Base-by-base conservation (phyloP, 1,140 invertebrate species). In the Euwallacea fornicatus region DNA sequence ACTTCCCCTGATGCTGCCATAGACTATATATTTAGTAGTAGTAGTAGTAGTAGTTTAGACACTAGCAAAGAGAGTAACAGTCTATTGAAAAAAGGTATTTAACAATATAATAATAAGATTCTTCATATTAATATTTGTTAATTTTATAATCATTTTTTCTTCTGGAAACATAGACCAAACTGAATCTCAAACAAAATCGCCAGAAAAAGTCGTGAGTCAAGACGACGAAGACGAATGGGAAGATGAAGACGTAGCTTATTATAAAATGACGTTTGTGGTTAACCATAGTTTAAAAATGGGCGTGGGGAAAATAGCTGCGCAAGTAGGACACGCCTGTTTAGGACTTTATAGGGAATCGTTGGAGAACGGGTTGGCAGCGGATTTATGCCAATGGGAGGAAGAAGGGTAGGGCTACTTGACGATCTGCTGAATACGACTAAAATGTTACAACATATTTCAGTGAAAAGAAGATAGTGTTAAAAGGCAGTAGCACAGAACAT, bases 181-280 rank as follows among this genome's bases (percentile, higher is more conserved):
- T 61, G 10, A 41, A 61, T 41, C 11, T 3, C 10, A 41, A 42
- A 11, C 59, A 58, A 58, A 58, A 13, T n/a, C 9, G 1, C 3
- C 21, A 33, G 21, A 33, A 33, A 33, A 33, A 61, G 59, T 50
- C 46, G 63, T 42, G 44, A 65, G 47, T 50, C 63, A 58, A 71
- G n/a, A 68, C 71, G 59, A 74, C 77, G 75, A 75, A 55, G 71
- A 78, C 78, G 76, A 75, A 15, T 73, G 63, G 9, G 77, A 78
- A 61, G 82, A 80, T 10, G 82, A 82, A 2, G 78, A 79, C 42
- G 74, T 76, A 8, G 81, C 82, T 50, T 75, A 80, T 16, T 85
- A 83, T 78, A 89, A 89, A 82, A 89, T 89, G 88, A 85, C 87
- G 42, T 87, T 89, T 81, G 85, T 89, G n/a, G 85, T 89, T 1